Conservation (phyloP, 2,888 invertebrate species). For the Laspeyria flexula region DNA sequence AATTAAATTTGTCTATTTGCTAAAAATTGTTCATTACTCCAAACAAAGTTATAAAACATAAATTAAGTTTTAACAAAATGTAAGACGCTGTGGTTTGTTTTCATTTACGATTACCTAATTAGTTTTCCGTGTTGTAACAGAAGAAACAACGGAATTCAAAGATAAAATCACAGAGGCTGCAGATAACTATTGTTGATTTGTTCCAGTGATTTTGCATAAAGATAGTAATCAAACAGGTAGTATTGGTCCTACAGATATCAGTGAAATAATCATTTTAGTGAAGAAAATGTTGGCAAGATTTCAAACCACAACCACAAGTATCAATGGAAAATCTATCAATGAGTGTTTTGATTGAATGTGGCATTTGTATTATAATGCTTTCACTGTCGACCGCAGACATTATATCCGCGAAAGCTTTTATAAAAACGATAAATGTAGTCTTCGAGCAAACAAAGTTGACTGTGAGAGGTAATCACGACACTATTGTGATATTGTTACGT, state of each 20-base stretch:
- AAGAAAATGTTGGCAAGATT: constrained; percentile 18
- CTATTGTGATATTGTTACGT: constrained; percentile 38
- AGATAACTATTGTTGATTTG: constrained; percentile 63
- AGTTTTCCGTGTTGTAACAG: constrained; percentile 44
- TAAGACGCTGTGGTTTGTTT: constrained; percentile 34
- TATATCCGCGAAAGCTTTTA: constrained; percentile 52
- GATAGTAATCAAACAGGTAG: constrained; percentile 12
- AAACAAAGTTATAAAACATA: constrained; percentile 11
- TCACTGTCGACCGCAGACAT: constrained; percentile 58
- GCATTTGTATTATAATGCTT: constrained; percentile 47
- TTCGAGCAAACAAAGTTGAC: constrained; percentile 29
- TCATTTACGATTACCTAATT: constrained; percentile 45
- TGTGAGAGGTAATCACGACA: constrained; percentile 36
- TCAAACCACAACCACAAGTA: constrained; percentile 34
- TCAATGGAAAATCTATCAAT: constrained; percentile 34
- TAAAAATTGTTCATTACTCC: neutral
- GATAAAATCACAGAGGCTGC: constrained; percentile 40
- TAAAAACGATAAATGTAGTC: constrained; percentile 51
- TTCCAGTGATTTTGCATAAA: constrained; percentile 47
- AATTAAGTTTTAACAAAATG: constrained; percentile 25
- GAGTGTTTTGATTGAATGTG: constrained; percentile 45
- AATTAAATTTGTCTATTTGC: neutral
- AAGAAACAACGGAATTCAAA: constrained; percentile 50
- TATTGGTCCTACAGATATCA: constrained; percentile 6
- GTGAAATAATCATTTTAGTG: constrained; percentile 5